These are phyloP conservation scores for Drosophila ironensis DNA, from an alignment of 1,140 invertebrate species.

Conservation along the genomic window DNA sequence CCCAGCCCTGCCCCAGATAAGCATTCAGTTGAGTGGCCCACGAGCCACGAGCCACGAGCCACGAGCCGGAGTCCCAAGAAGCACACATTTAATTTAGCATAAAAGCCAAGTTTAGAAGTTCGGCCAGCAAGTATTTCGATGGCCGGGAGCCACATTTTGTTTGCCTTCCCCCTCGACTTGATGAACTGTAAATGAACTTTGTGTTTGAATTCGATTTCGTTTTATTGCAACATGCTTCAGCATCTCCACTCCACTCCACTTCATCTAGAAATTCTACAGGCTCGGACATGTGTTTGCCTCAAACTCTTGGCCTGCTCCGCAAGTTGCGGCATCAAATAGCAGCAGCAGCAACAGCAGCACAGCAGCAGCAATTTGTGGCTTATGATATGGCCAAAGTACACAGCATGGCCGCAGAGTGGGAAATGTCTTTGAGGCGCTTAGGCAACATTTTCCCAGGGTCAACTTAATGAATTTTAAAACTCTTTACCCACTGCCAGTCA, in stretches of 20 bases:
- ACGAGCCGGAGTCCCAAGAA: too few species aligned
- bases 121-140: conserved; percentile 7
- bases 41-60: too few species aligned
- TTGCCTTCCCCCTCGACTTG: conserved; percentile 42
- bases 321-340: conserved; percentile 29
- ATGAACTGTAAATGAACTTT: conserved; percentile 76
- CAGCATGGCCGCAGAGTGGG: conserved; percentile 14
- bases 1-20: not conserved
- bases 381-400: conserved; percentile 11
- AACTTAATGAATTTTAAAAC: too few species aligned
- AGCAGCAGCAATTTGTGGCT: conserved; percentile 34
- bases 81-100: conserved; percentile 68
- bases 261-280: conserved; percentile 27
- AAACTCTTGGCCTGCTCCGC: not conserved
- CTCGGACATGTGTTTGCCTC: conserved; percentile 11
- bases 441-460: not conserved
- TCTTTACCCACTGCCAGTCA: too few species aligned
- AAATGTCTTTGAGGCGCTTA: not conserved
- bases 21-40: conserved; percentile 6
- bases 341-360: conserved; percentile 31
- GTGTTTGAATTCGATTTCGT: conserved; percentile 73
- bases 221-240: conserved; percentile 56
- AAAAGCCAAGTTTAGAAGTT: conserved; percentile 53
- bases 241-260: conserved; percentile 23
- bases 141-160: conserved; percentile 33